These are phyloP conservation scores for Leistus spinibarbis DNA, from an alignment of 2,888 invertebrate species.

Conservation along the genomic window DNA sequence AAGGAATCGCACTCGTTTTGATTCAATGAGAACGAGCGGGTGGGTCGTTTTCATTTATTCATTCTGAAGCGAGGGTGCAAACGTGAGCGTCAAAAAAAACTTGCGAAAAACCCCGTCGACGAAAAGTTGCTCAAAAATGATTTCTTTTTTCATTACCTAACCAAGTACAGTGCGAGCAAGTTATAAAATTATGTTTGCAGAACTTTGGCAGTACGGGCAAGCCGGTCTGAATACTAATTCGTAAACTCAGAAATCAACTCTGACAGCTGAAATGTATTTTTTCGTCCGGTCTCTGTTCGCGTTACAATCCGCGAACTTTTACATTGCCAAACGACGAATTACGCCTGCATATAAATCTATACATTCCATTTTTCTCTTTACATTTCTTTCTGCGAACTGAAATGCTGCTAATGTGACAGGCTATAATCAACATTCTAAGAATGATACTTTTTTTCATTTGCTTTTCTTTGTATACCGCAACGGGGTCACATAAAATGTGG, in stretches of 20 bases:
- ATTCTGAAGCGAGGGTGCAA: background rate
- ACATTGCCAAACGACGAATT: background rate
- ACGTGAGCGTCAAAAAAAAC: background rate
- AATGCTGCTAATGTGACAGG: background rate
- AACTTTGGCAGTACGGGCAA: slow-evolving; percentile 22
- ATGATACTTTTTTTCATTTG: background rate
- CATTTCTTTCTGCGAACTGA: background rate
- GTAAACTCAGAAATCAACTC: slow-evolving; percentile 27
- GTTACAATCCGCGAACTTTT: background rate
- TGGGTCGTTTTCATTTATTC: background rate
- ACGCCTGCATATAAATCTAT: background rate
- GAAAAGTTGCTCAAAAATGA: slow-evolving; percentile 31
- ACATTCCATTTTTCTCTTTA: background rate
- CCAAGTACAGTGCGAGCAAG: slow-evolving; percentile 29
- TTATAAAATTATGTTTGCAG: slow-evolving; percentile 34
- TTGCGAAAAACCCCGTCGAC: background rate
- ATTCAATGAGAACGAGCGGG: background rate
- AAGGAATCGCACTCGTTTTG: background rate
- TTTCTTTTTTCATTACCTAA: slow-evolving; percentile 37
- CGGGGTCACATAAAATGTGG: background rate
- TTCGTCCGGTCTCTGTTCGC: slow-evolving; percentile 6
- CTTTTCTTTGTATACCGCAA: background rate
- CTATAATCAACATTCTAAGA: background rate
- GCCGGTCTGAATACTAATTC: slow-evolving; percentile 35
- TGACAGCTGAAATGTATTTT: slow-evolving; percentile 24